Percentiles rank a stretch among this genome's conserved stretches.
These are phyloP conservation scores for Toxotes lorentzi DNA, from an alignment of 2,797 vertebrate genomes.

Conservation along the genomic window DNA sequence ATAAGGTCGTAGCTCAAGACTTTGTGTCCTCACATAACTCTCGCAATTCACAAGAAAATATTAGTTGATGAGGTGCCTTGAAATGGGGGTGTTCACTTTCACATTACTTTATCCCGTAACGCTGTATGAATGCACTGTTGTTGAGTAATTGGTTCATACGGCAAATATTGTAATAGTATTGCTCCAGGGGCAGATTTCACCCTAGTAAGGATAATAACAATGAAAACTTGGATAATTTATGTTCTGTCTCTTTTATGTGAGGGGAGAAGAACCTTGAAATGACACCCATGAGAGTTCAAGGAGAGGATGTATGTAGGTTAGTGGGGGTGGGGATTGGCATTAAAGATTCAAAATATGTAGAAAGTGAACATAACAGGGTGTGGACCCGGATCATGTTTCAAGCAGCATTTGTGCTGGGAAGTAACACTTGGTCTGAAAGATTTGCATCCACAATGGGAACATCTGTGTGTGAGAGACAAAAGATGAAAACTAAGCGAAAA, in stretches of 20 bases:
- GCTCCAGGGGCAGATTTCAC: slow-evolving; percentile 34
- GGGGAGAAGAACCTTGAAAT: slow-evolving; percentile 62
- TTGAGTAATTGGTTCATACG: slow-evolving; percentile 43
- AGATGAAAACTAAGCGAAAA: slow-evolving; percentile 58
- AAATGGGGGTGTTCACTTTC: not conserved
- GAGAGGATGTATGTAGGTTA: slow-evolving; percentile 71
- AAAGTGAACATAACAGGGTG: slow-evolving; percentile 41
- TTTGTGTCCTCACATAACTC: not conserved
- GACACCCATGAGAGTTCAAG: slow-evolving; percentile 74
- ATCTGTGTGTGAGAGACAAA: slow-evolving; percentile 40
- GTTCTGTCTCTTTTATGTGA: slow-evolving; percentile 50
- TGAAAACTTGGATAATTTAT: slow-evolving; percentile 52
- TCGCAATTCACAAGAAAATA: not conserved
- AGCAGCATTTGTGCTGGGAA: slow-evolving; percentile 21
- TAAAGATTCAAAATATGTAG: slow-evolving; percentile 60
- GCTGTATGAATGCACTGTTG: slow-evolving; percentile 13
- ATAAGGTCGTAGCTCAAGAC: not conserved
- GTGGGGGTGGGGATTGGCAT: slow-evolving; percentile 45
- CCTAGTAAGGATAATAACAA: slow-evolving; percentile 36
- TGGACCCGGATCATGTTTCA: slow-evolving; percentile 56
- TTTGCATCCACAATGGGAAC: slow-evolving; percentile 51
- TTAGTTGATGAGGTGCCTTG: not conserved
- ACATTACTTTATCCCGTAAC: not conserved
- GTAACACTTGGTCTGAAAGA: slow-evolving; percentile 16
- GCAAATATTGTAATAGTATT: slow-evolving; percentile 43